Base-by-base conservation (phyloP, 2,113 vertebrate genomes). In the Centrocercus urophasianus region DNA sequence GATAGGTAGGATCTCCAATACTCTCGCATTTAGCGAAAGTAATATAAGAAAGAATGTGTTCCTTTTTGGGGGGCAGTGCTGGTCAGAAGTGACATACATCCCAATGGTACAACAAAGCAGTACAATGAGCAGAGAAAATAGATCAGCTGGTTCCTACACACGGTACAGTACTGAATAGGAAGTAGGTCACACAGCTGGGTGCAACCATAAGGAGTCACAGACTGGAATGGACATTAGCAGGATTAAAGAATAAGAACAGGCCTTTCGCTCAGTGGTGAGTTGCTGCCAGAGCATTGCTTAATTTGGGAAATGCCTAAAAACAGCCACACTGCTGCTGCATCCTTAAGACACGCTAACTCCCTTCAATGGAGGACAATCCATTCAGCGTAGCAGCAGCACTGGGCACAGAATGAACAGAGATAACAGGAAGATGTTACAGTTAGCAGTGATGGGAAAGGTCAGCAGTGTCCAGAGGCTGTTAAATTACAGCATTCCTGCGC, bases 111-210 rank as follows among this genome's bases (percentile, higher is more conserved):
- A 20, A 52, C 54, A 79, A 87, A 94, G 50, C 43, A 34, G 34
- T 34, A 34, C 34, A 79, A 94, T 5, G 32, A 90, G 75, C 64
- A 78, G 56, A 91, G 79, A 78, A 94, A 94, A 84, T 4, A 90
- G 54, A 93, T 92, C 89, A 92, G 75, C 60, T 85, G 78, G 38
- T 76, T 93, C 86, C 94, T 95, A 79, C 83, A 88, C 90, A 79
- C 36, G 88, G 60, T 88, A 87, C 64, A 0, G 67, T 88, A 34
- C 75, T 83, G 69, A 16, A 21, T 2, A 86, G 85, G 95, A 98
- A 98, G 88, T 97, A 98, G 96, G 97, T 97, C 96, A 97, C 92
- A 88, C 93, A 91, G 94, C 94, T 95, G 96, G 94, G 83, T 92
- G 88, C 93, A 94, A 89, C 83, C 85, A 93, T 63, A 43, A 96